A percentile compares a stretch with the other conserved stretches of the same genome.
Conservation (phyloP, 2,888 invertebrate species). For the Papilio elwesi region DNA sequence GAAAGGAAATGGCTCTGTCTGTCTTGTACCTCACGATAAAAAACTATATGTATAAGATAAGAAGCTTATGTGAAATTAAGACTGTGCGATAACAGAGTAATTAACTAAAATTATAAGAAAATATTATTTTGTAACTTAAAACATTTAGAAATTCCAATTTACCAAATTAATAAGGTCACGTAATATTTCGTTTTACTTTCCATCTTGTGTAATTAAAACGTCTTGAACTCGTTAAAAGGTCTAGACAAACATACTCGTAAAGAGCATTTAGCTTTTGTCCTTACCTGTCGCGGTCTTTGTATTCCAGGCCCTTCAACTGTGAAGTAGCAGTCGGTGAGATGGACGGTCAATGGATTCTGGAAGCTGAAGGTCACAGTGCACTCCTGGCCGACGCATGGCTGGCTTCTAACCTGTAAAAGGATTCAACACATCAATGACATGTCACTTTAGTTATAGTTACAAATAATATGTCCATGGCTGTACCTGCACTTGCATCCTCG, state of each 20-base stretch:
- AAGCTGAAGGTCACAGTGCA: conserved; percentile 85
- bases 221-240: too few species aligned
- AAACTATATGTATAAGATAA: too few species aligned
- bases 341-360: conserved; percentile 86
- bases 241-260: neutral
- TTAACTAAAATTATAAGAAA: too few species aligned
- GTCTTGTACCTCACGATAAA: too few species aligned
- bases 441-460: conserved; percentile 8
- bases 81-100: too few species aligned
- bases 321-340: conserved; percentile 87
- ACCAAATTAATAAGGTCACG: too few species aligned
- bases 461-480: neutral
- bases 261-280: conserved; percentile 8
- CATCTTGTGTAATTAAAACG: too few species aligned
- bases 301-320: conserved; percentile 89
- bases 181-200: too few species aligned
- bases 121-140: too few species aligned
- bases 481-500: conserved; percentile 87
- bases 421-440: conserved; percentile 14
- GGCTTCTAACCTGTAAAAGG: conserved; percentile 68
- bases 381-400: conserved; percentile 81
- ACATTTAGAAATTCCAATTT: too few species aligned
- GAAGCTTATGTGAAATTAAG: too few species aligned
- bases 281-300: conserved; percentile 84
- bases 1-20: too few species aligned